These are phyloP conservation scores for Phalacrocorax aristotelis DNA, from an alignment of 2,113 vertebrate genomes.

Conservation along the genomic window DNA sequence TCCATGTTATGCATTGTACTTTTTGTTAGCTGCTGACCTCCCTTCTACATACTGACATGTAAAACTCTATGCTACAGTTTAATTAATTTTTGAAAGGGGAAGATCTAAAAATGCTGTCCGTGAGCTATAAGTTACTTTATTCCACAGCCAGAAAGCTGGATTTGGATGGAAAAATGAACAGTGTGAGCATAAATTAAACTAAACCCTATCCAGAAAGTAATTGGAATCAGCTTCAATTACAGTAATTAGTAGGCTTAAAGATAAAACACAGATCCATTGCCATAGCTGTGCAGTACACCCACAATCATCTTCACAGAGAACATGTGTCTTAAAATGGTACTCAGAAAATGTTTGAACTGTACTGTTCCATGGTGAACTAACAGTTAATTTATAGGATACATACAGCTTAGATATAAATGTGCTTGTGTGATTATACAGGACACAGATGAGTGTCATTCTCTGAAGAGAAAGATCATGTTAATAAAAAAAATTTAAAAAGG, in stretches of 20 bases:
- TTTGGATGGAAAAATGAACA: conserved; percentile 23
- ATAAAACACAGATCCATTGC: not conserved
- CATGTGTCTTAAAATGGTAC: not conserved
- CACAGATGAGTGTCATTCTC: not conserved
- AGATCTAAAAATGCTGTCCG: not conserved
- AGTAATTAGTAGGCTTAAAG: not conserved
- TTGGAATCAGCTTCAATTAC: not conserved
- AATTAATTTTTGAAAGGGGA: conserved; percentile 10
- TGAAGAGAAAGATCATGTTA: not conserved
- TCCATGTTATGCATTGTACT: not conserved
- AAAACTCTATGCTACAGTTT: not conserved
- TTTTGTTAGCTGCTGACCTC: not conserved
- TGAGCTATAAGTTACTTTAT: not conserved
- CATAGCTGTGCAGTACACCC: not conserved
- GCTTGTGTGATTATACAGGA: not conserved
- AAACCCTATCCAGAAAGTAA: not conserved
- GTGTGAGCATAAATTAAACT: not conserved
- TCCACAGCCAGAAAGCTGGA: not conserved
- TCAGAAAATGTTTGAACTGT: not conserved
- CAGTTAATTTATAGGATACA: not conserved
- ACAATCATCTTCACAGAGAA: not conserved
- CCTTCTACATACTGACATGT: not conserved
- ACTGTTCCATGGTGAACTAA: not conserved
- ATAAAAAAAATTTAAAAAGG: too few species aligned
- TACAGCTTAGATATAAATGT: not conserved